These are phyloP conservation scores for Cantharis flavilabris DNA, from an alignment of 2,888 invertebrate species.

Conservation along the genomic window DNA sequence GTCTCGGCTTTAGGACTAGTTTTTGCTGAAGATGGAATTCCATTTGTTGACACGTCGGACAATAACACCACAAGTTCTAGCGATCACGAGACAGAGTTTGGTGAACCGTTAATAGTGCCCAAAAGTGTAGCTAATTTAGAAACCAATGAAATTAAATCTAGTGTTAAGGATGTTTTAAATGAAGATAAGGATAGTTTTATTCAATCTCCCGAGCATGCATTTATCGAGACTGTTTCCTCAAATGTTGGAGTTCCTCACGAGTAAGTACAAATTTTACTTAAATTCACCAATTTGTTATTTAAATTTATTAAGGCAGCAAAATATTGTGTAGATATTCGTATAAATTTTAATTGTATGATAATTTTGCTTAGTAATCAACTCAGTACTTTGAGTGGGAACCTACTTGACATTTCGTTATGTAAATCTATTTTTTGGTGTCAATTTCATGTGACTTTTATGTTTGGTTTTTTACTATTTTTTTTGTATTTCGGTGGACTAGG, in stretches of 20 bases:
- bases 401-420: background rate
- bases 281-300: no score
- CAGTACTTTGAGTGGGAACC: background rate
- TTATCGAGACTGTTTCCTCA: constrained; percentile 59
- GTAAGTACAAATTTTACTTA: constrained; percentile 51
- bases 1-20: constrained; percentile 64
- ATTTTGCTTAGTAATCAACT: background rate
- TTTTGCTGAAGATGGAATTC: constrained; percentile 58
- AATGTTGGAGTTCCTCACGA: constrained; percentile 63
- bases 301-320: background rate
- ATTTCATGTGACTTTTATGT: background rate
- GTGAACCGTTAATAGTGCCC: background rate
- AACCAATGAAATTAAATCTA: constrained; percentile 36
- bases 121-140: constrained; percentile 22
- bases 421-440: background rate
- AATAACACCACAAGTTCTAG: constrained; percentile 18
- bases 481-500: background rate
- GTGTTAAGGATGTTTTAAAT: constrained; percentile 35
- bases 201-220: constrained; percentile 56
- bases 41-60: background rate
- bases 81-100: constrained; percentile 17
- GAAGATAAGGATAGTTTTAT: constrained; percentile 45
- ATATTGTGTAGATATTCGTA: background rate
- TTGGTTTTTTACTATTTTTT: background rate
- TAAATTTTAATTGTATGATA: background rate